These are phyloP conservation scores for Miltochrista miniata DNA, from an alignment of 2,888 invertebrate species.

Conservation along the genomic window DNA sequence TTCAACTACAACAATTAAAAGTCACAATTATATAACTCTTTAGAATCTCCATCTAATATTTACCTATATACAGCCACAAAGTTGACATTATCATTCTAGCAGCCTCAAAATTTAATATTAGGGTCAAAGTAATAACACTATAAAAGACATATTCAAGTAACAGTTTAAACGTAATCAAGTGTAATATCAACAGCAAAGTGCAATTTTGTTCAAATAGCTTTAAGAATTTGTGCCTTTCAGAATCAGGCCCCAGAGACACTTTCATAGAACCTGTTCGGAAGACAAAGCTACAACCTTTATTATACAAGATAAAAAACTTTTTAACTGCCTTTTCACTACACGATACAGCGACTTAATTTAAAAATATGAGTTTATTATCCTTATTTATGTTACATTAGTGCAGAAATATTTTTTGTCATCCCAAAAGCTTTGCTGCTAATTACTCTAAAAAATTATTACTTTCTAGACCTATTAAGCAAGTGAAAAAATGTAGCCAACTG, in stretches of 20 bases:
- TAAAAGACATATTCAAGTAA: constrained; percentile 11
- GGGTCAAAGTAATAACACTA: constrained; percentile 17
- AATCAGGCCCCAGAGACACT: constrained; percentile 30
- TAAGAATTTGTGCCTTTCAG: constrained; percentile 19
- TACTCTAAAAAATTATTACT: no score
- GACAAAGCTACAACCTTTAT: constrained; percentile 28
- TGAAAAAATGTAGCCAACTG: no score
- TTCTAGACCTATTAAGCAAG: no score
- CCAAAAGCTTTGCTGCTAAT: no score
- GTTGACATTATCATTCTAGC: no score
- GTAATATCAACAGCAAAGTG: constrained; percentile 26
- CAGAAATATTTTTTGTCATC: no score
- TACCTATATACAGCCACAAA: no score
- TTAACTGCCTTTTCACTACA: constrained; percentile 19
- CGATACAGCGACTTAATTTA: constrained; percentile 24
- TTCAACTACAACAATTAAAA: no score
- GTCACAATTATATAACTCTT: no score
- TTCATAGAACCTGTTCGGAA: constrained; percentile 16
- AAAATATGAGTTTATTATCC: constrained; percentile 28
- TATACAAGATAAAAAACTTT: constrained; percentile 35
- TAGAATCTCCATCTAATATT: no score
- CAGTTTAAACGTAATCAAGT: constrained; percentile 29
- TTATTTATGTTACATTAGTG: constrained; percentile 15
- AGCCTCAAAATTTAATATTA: background rate
- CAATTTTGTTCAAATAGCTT: constrained; percentile 37